These are phyloP conservation scores for Esox masquinongy DNA, from an alignment of 2,797 vertebrate species.

Conservation along the genomic window DNA sequence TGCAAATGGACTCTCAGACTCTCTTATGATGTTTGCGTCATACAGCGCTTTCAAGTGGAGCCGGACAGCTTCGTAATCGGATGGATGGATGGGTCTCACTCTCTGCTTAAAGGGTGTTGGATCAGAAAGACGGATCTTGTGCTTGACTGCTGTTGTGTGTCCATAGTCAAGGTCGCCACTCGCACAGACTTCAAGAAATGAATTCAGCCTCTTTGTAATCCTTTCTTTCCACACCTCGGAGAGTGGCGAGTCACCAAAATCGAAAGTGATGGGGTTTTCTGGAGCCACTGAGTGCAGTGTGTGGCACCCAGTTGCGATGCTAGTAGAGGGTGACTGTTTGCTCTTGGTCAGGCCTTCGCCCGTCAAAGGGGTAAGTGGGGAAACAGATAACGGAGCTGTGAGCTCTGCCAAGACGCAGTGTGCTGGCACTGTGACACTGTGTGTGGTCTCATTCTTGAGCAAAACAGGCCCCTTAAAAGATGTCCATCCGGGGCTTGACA, in stretches of 20 bases:
- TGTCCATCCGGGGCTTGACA: background rate
- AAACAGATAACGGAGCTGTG: background rate
- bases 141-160: background rate
- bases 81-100: conserved; percentile 1
- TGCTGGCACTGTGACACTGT: conserved; percentile 13
- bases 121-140: conserved; percentile 2
- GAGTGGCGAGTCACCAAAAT: background rate
- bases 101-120: conserved; percentile 11
- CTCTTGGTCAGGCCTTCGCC: no score
- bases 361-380: background rate
- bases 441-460: conserved; percentile 12
- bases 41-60: conserved; percentile 18
- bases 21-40: conserved; percentile 17
- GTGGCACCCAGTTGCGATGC: no score
- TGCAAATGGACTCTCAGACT: conserved; percentile 23
- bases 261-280: background rate
- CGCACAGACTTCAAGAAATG: no score
- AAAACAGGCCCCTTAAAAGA: conserved; percentile 11
- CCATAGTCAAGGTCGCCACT: no score
- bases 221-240: background rate
- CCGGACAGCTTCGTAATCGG: conserved; percentile 10
- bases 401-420: background rate
- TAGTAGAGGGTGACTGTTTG: background rate
- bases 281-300: background rate
- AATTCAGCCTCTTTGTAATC: background rate